phyloP scores from a whole-genome alignment of 2,797 vertebrate genomes.

The Phaenicophaeus curvirostris region DNA sequence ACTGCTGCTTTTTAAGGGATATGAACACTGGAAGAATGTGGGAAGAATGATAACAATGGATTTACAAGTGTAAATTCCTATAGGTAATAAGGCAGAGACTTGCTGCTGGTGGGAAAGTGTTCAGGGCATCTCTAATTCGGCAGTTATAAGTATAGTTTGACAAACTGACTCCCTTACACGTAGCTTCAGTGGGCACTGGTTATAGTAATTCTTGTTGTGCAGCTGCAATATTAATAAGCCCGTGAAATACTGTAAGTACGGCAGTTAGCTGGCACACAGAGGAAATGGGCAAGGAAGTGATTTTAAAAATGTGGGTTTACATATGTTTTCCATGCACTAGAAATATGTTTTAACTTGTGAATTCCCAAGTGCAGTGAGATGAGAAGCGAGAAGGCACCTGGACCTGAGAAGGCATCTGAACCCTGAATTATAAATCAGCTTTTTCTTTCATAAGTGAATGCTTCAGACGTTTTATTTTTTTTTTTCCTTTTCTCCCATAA shows the following conservation, averaged over 20 bases:
- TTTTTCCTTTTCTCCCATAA: not conserved
- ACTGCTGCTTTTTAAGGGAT: not conserved
- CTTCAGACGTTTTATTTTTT: not conserved
- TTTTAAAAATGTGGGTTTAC: slow-evolving; percentile 6
- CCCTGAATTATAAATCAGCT: not conserved
- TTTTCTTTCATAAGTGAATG: not conserved
- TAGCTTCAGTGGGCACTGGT: not conserved
- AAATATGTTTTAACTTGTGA: not conserved
- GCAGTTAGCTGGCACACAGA: not conserved
- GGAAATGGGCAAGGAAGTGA: not conserved
- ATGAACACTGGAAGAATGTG: not conserved
- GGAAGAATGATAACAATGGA: not conserved
- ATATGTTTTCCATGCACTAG: not conserved
- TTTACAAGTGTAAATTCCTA: slow-evolving; percentile 5
- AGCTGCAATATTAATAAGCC: slow-evolving; percentile 18
- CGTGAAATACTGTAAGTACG: not conserved
- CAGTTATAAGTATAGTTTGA: not conserved
- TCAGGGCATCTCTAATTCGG: not conserved
- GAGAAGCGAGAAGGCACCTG: not conserved
- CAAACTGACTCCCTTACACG: not conserved
- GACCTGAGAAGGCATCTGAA: not conserved
- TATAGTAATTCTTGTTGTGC: slow-evolving; percentile 22
- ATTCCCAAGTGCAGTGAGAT: not conserved
- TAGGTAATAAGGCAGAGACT: not conserved
- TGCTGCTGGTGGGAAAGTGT: not conserved